phyloP scores from a whole-genome alignment of 2,888 invertebrate genomes.

The Dicyrtoma fusca region DNA sequence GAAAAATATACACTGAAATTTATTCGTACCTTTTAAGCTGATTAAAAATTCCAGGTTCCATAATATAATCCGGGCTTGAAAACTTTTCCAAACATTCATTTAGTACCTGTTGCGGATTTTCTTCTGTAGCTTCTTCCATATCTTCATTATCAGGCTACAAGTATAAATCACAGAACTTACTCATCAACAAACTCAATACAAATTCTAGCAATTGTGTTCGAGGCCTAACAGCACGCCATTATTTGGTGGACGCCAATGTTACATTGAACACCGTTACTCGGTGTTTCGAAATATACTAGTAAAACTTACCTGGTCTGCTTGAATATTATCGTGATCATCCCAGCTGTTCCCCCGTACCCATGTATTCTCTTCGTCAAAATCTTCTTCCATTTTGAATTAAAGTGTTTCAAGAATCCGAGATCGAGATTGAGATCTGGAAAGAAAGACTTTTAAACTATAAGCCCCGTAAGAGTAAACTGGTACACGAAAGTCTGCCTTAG shows the following conservation, averaged over 20 bases:
- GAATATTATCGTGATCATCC: constrained; percentile 25
- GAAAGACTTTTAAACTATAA: too few relatives aligned
- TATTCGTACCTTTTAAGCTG: constrained; percentile 75
- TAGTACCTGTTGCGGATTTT: constrained; percentile 81
- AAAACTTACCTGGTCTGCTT: constrained; percentile 17
- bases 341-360: constrained; percentile 34
- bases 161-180: not conserved
- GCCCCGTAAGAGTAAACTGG: too few relatives aligned
- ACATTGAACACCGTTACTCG: not conserved
- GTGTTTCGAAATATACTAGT: not conserved
- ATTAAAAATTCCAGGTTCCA: constrained; percentile 96
- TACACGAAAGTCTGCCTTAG: too few relatives aligned
- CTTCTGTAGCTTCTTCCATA: constrained; percentile 65
- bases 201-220: not conserved
- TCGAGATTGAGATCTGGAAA: too few relatives aligned
- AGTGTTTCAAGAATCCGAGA: too few relatives aligned
- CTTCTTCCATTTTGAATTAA: constrained; percentile 40
- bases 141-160: constrained; percentile 66
- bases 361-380: constrained; percentile 41
- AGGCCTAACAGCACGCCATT: too few relatives aligned
- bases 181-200: not conserved
- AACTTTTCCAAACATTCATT: constrained; percentile 91
- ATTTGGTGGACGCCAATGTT: not conserved
- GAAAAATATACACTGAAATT: too few relatives aligned
- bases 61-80: constrained; percentile 91